phyloP scores from a whole-genome alignment of 2,888 invertebrate species.

The Cataglyphis albicans region DNA sequence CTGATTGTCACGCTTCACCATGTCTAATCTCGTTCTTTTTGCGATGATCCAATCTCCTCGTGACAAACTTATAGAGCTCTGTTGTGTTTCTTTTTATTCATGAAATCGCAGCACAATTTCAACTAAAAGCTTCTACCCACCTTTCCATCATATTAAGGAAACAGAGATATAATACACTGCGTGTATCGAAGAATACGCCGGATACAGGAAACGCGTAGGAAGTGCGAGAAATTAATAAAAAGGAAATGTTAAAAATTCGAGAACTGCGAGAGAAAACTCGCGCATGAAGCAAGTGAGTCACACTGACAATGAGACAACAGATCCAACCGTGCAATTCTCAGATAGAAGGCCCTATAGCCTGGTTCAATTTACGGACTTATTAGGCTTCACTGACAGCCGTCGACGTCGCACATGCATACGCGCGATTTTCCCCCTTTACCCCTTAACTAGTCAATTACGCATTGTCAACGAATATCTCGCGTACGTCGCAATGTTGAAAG shows the following conservation, averaged over 20 bases:
- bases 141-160: background rate
- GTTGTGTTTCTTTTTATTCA: background rate
- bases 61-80: background rate
- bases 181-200: background rate
- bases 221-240: background rate
- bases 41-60: background rate
- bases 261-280: conserved; percentile 35
- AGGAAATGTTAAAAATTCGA: conserved; percentile 4
- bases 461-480: conserved; percentile 62
- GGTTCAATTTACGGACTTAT: conserved; percentile 84
- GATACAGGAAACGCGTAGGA: background rate
- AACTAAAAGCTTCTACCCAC: background rate
- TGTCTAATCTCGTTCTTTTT: background rate
- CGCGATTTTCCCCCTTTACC: conserved; percentile 53
- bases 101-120: background rate
- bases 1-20: conserved; percentile 10
- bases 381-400: conserved; percentile 77
- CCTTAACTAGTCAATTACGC: conserved; percentile 36
- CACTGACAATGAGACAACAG: conserved; percentile 76
- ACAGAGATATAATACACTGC: background rate
- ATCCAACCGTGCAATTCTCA: conserved; percentile 73
- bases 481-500: conserved; percentile 28
- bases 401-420: conserved; percentile 62
- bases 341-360: conserved; percentile 74
- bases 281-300: conserved; percentile 74